Evolutionary conservation across 2,888 invertebrate genomes (phyloP), one percentile per base, ranked within the genome.

Genomic region (Acanthacorydalis orientalis): DNA sequence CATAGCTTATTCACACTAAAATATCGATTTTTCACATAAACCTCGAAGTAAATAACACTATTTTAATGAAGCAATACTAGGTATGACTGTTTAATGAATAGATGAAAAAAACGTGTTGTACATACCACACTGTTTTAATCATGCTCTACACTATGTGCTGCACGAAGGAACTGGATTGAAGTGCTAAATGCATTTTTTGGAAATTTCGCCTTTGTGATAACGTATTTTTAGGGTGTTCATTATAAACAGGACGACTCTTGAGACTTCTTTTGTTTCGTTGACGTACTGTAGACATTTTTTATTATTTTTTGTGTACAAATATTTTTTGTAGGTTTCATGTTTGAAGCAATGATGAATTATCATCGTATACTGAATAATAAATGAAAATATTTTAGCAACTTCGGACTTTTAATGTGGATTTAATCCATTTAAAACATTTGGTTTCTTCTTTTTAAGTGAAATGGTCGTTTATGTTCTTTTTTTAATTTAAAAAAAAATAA

Each of bases 11-110:
- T 49, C 49, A 44, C 47, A 47, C 47, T 16, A 39, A 47, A 45
- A 44, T 49, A 49, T 49, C 47, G 49, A 49, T 49, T 47, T 45
- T 44, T 47, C 44, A 35, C 38, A 46, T 39, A 46, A 12, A 40
- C 10, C n/a, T 23, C 6, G 11, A 39, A 46, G 46, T 46, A 46
- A 40, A 46, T 46, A 39, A 39, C 46, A 46, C 46, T 35, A 46
- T 46, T 46, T 39, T 46, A 14, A 39, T 46, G 34, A 46, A 46
- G 46, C 46, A n/a, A 46, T 46, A 40, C 32, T 23, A 23, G 23
- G 23, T 23, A 23, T 23, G 23, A 23, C 23, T 23, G 23, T 38
- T 38, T 38, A 15, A 9, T 38, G 39, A 12, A 38, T 10, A 38
- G 11, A 7, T 38, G 39, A 38, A n/a, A 37, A 37, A 23, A 23